These are phyloP conservation scores for Megaceryle maxima DNA, from an alignment of 2,113 vertebrate species.

Conservation along the genomic window DNA sequence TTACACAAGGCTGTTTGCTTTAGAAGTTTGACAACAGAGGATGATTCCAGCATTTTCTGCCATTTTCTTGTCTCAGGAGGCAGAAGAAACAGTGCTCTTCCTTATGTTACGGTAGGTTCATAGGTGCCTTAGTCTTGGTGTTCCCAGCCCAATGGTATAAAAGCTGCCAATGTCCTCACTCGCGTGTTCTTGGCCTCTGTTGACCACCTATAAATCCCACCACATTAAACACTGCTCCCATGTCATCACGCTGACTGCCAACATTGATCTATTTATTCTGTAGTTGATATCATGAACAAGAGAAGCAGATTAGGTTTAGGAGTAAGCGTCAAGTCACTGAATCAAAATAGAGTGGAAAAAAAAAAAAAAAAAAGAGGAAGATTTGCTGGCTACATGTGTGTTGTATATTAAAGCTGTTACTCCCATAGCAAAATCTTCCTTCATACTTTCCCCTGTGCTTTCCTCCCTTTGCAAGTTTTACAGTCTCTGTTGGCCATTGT, in stretches of 20 bases:
- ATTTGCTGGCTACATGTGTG: background rate
- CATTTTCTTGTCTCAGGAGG: background rate
- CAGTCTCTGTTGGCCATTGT: background rate
- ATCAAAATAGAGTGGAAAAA: background rate
- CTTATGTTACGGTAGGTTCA: accelerated
- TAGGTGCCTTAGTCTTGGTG: accelerated
- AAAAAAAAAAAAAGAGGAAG: background rate
- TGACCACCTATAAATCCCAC: background rate
- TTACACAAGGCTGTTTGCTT: background rate
- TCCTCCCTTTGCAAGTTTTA: background rate
- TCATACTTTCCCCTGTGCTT: background rate
- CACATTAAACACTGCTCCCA: background rate
- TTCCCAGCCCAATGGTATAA: background rate
- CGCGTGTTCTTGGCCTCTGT: accelerated
- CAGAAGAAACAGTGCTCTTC: background rate
- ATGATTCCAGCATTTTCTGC: background rate
- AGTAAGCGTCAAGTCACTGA: background rate
- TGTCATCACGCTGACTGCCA: background rate
- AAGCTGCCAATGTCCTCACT: background rate
- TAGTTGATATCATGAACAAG: background rate
- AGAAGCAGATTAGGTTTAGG: background rate
- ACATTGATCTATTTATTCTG: background rate
- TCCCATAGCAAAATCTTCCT: background rate
- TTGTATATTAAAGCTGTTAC: background rate
- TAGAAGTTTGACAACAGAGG: background rate